These are phyloP conservation scores for Scaptomyza cyrtandrae DNA, from an alignment of 2,888 invertebrate species.

Conservation along the genomic window DNA sequence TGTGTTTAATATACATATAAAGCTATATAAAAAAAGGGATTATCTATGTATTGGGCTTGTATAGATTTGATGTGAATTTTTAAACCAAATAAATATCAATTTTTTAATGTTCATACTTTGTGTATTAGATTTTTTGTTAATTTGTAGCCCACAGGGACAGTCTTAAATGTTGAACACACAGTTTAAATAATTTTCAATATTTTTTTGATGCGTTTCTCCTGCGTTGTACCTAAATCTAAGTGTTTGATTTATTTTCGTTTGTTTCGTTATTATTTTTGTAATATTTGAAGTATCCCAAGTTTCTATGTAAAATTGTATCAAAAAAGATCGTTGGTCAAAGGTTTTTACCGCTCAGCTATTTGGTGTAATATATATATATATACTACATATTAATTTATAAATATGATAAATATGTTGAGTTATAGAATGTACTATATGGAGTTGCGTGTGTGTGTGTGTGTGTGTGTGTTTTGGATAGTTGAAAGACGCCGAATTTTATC, in stretches of 20 bases:
- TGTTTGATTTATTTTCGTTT: slow-evolving; percentile 31
- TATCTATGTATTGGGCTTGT: slow-evolving; percentile 25
- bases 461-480: slow-evolving; percentile 33
- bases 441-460: slow-evolving; percentile 14
- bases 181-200: slow-evolving; percentile 16
- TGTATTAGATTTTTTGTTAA: slow-evolving; percentile 26
- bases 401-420: slow-evolving; percentile 26
- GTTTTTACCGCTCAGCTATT: slow-evolving; percentile 54
- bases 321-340: slow-evolving; percentile 60
- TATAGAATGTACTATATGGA: slow-evolving; percentile 9
- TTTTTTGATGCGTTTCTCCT: slow-evolving; percentile 43
- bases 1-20: slow-evolving; percentile 75
- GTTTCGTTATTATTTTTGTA: slow-evolving; percentile 5
- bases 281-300: slow-evolving; percentile 24
- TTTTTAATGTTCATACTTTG: slow-evolving; percentile 15
- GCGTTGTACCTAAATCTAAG: slow-evolving; percentile 45
- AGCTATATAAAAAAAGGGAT: slow-evolving; percentile 74
- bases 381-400: slow-evolving; percentile 21
- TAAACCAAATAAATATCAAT: slow-evolving; percentile 34
- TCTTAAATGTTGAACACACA: slow-evolving; percentile 61
- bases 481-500: slow-evolving; percentile 63
- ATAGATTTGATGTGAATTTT: slow-evolving; percentile 21
- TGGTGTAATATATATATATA: slow-evolving; percentile 14
- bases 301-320: slow-evolving; percentile 61
- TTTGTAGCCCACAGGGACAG: slow-evolving; percentile 58